Evolutionary conservation across 2,797 vertebrate species (phyloP).

Genomic region (Denticeps clupeoides): DNA sequence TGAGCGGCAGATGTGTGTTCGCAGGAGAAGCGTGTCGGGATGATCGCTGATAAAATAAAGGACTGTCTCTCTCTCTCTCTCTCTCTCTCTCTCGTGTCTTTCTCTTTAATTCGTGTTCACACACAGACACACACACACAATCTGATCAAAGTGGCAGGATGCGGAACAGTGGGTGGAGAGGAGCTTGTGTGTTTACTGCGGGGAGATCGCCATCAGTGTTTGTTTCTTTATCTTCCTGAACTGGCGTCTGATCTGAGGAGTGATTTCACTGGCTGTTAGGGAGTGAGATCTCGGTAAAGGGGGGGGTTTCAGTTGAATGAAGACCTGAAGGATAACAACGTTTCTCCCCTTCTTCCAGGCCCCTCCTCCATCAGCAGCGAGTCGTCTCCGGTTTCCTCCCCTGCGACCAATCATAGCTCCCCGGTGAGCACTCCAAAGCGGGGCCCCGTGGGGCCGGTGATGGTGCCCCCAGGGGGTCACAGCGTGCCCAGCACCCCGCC

Average conservation of each 20-base stretch:
- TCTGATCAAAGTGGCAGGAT: not conserved
- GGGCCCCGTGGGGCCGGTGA: slow-evolving; percentile 83
- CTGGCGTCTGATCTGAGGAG: slow-evolving; percentile 32
- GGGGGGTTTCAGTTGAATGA: too few relatives aligned
- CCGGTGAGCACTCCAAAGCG: slow-evolving; percentile 92
- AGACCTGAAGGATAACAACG: too few relatives aligned
- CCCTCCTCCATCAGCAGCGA: slow-evolving; percentile 97
- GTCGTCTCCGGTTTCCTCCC: slow-evolving; percentile 91
- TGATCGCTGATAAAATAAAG: too few relatives aligned
- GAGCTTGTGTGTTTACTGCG: slow-evolving; percentile 18
- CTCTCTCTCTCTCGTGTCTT: slow-evolving; percentile 15
- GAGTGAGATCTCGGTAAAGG: too few relatives aligned
- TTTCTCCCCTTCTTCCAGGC: slow-evolving; percentile 54
- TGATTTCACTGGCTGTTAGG: too few relatives aligned
- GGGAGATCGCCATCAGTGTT: slow-evolving; percentile 27
- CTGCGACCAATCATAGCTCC: slow-evolving; percentile 95
- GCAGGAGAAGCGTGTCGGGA: too few relatives aligned
- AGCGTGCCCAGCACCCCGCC: slow-evolving; percentile 93
- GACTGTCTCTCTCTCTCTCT: not conserved
- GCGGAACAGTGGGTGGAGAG: slow-evolving; percentile 4
- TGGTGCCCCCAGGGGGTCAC: slow-evolving; percentile 80
- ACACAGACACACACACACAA: not conserved
- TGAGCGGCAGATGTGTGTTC: too few relatives aligned
- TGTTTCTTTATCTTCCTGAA: slow-evolving; percentile 29
- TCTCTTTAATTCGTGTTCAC: not conserved